A percentile compares a stretch with the other conserved stretches of the same genome.
These are phyloP conservation scores for Notocelia uddmanniana DNA, from an alignment of 2,888 invertebrate genomes.

Conservation along the genomic window DNA sequence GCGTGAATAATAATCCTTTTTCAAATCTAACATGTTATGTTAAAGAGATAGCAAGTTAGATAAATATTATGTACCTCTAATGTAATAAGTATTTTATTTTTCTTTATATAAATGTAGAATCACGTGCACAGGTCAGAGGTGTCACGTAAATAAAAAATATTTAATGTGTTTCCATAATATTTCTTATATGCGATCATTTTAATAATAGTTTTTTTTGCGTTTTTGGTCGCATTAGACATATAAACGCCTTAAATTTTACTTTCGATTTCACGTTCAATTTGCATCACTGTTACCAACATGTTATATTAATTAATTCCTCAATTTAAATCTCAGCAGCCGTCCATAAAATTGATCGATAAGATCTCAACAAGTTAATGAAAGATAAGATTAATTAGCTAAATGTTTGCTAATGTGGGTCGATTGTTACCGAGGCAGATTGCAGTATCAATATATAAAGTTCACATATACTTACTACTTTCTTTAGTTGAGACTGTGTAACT, in stretches of 20 bases:
- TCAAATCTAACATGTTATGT: too few species aligned
- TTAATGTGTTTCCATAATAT: too few species aligned
- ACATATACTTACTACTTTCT: neutral
- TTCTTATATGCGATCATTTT: too few species aligned
- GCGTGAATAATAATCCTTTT: too few species aligned
- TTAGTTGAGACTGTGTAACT: slow-evolving; percentile 1
- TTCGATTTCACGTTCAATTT: slow-evolving; percentile 7
- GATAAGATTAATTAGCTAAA: slow-evolving; percentile 44
- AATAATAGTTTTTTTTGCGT: too few species aligned
- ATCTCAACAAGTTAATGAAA: slow-evolving; percentile 39
- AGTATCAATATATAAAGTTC: neutral
- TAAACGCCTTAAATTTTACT: neutral
- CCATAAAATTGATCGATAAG: slow-evolving; percentile 32
- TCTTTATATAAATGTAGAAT: too few species aligned
- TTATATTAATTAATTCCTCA: slow-evolving; percentile 32
- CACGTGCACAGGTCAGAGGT: too few species aligned
- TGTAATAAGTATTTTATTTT: too few species aligned
- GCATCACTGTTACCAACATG: slow-evolving; percentile 14
- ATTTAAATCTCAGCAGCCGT: slow-evolving; percentile 23
- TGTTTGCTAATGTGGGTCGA: slow-evolving; percentile 46
- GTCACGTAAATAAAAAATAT: neutral
- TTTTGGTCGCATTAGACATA: too few species aligned
- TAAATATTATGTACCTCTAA: too few species aligned
- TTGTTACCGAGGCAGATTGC: slow-evolving; percentile 4
- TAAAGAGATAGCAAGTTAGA: too few species aligned